phyloP scores from a whole-genome alignment of 1,140 invertebrate species.

The Cyclina sinensis region DNA sequence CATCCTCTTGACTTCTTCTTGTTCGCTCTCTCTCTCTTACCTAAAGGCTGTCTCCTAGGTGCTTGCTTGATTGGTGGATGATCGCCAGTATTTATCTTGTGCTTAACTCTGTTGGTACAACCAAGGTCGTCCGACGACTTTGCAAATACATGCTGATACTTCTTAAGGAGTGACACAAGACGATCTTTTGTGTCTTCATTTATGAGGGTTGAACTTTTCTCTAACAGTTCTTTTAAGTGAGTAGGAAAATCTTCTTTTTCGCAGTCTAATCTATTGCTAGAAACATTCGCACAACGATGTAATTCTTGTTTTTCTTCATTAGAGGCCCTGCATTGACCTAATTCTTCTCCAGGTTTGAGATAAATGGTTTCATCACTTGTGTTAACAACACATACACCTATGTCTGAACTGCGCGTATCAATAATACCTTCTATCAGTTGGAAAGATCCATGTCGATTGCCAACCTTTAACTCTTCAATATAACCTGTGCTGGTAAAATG shows the following conservation, averaged over 20 bases:
- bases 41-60: constrained; percentile 29
- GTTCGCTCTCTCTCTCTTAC: not conserved
- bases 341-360: not conserved
- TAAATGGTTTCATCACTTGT: not conserved
- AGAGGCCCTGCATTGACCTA: not conserved
- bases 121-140: constrained; percentile 1
- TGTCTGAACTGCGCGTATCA: not conserved
- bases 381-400: not conserved
- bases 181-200: not conserved
- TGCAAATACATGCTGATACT: not conserved
- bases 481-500: not conserved
- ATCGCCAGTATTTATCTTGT: constrained; percentile 56
- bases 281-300: not conserved
- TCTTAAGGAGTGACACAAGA: not conserved
- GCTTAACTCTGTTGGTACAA: constrained; percentile 5
- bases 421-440: not conserved
- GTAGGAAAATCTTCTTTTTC: not conserved
- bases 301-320: not conserved
- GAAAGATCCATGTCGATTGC: not conserved
- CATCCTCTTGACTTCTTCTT: constrained; percentile 57
- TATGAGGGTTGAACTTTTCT: not conserved
- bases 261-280: not conserved
- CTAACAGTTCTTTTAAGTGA: not conserved
- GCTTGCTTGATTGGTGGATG: constrained; percentile 19
- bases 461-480: not conserved